A percentile compares a stretch with the other conserved stretches of the same genome.
Conservation (phyloP, 2,113 vertebrate genomes). For the Mola mola region DNA sequence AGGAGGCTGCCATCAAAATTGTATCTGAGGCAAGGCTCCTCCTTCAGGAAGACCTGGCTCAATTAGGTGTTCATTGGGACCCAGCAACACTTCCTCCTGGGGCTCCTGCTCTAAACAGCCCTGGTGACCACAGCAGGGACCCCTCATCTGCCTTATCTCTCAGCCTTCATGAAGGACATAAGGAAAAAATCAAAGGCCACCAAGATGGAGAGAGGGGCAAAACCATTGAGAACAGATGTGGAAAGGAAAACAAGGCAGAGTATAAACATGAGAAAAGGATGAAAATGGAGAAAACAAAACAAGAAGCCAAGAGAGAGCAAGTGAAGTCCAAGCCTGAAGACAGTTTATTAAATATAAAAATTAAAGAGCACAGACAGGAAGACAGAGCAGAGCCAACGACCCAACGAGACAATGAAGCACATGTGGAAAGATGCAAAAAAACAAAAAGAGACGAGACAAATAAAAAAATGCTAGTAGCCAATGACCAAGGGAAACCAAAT, state of each 20-base stretch:
- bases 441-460: not conserved
- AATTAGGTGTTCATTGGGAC: constrained; percentile 90
- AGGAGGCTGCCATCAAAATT: constrained; percentile 88
- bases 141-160: constrained; percentile 20
- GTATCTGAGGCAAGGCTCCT: constrained; percentile 91
- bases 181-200: not conserved
- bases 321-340: not conserved
- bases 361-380: constrained; percentile 9
- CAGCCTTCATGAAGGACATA: constrained; percentile 23
- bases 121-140: constrained; percentile 1
- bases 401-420: not conserved
- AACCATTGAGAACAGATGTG: not conserved
- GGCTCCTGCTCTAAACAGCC: constrained; percentile 1
- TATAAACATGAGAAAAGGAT: not conserved
- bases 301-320: not conserved
- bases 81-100: constrained; percentile 60
- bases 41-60: constrained; percentile 90
- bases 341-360: not conserved
- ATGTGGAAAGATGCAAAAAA: constrained; percentile 13
- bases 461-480: not conserved
- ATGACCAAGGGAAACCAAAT: constrained; percentile 1
- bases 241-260: constrained; percentile 7
- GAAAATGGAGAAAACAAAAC: constrained; percentile 9
- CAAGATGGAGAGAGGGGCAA: not conserved
- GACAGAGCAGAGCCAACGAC: not conserved